Evolutionary conservation across 2,113 vertebrate species (phyloP).

Genomic region (Mirza zaza): DNA sequence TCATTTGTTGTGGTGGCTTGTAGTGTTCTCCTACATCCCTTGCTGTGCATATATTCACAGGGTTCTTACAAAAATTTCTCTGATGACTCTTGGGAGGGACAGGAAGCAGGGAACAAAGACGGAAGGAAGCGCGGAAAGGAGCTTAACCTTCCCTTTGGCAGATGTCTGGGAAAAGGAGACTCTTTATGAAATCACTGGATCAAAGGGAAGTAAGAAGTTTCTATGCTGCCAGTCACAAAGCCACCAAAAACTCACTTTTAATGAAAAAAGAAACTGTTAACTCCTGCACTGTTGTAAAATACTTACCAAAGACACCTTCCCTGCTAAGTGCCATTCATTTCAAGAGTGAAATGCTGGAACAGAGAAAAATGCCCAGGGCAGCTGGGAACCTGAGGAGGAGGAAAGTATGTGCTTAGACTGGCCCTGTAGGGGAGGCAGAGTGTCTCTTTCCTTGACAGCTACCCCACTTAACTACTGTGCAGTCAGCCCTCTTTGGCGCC

Average conservation of each 20-base stretch:
- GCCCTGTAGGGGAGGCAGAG: constrained; percentile 79
- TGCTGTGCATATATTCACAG: not conserved
- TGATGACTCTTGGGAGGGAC: not conserved
- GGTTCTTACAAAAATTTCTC: constrained; percentile 28
- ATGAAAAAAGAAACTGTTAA: constrained; percentile 75
- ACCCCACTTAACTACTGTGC: constrained; percentile 74
- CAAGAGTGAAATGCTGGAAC: constrained; percentile 76
- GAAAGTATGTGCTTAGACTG: constrained; percentile 78
- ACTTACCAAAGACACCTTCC: constrained; percentile 81
- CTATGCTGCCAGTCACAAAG: constrained; percentile 71
- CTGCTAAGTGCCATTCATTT: constrained; percentile 81
- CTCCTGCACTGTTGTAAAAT: constrained; percentile 79
- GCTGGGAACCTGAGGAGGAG: constrained; percentile 69
- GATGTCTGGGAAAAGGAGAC: constrained; percentile 64
- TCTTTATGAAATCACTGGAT: constrained; percentile 69
- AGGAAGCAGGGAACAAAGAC: constrained; percentile 53
- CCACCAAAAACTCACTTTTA: constrained; percentile 79
- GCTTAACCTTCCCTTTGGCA: constrained; percentile 67
- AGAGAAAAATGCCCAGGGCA: constrained; percentile 77
- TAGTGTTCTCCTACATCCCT: not conserved
- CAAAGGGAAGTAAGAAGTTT: constrained; percentile 76
- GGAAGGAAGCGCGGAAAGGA: constrained; percentile 49
- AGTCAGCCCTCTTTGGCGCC: constrained; percentile 68
- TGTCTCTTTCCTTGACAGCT: constrained; percentile 79
- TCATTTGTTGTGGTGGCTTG: not conserved